A percentile compares a stretch with the other conserved stretches of the same genome.
Conservation (phyloP, 2,888 invertebrate species). For the Lycocerus yunnanus region DNA sequence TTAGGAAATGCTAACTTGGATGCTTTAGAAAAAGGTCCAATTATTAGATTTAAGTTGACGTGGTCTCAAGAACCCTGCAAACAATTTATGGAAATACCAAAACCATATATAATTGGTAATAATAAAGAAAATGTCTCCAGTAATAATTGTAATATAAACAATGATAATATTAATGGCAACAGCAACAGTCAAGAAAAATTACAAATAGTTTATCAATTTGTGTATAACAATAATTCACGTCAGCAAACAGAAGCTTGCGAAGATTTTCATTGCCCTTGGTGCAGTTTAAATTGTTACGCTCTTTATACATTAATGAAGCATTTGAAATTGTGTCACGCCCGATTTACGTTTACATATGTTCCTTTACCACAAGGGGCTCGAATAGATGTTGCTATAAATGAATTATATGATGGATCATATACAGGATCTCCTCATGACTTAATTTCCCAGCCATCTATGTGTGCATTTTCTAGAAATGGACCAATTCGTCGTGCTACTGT, state of each 20-base stretch:
- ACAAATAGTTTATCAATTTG: conserved; percentile 93
- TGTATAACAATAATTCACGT: conserved; percentile 91
- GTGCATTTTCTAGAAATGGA: conserved; percentile 70
- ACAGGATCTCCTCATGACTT: conserved; percentile 91
- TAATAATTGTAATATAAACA: conserved; percentile 42
- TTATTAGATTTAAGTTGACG: conserved; percentile 80
- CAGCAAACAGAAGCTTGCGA: conserved; percentile 95
- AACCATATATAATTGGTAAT: conserved; percentile 57
- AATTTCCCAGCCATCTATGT: conserved; percentile 73
- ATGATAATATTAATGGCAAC: conserved; percentile 33
- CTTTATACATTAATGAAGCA: conserved; percentile 92
- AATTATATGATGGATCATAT: conserved; percentile 93
- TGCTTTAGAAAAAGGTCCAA: conserved; percentile 77
- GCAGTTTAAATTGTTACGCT: conserved; percentile 84
- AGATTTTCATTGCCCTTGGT: conserved; percentile 95
- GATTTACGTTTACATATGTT: conserved; percentile 92
- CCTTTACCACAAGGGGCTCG: conserved; percentile 76
- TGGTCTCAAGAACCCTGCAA: conserved; percentile 80
- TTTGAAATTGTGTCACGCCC: conserved; percentile 88
- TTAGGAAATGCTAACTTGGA: conserved; percentile 63
- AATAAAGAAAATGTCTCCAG: conserved; percentile 55
- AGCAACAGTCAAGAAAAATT: conserved; percentile 60
- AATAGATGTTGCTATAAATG: conserved; percentile 94
- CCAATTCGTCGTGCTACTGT: conserved; percentile 76
- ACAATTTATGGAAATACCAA: conserved; percentile 69